phyloP scores from a whole-genome alignment of 37 sponge, comb jelly and placozoan species.

The Mnemiopsis leidyi region DNA sequence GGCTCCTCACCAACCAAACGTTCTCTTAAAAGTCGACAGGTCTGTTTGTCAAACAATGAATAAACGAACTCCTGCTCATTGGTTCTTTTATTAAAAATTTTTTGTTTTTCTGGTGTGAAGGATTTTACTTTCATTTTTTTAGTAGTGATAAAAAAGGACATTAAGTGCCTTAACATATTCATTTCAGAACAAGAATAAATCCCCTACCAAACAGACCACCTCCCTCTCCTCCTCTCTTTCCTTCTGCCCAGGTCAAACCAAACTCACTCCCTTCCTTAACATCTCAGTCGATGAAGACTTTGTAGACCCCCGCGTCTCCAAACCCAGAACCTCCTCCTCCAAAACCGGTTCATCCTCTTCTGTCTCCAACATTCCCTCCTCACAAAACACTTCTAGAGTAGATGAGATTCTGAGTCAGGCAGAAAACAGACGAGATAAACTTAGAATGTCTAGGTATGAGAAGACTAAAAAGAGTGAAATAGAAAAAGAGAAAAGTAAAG shows the following conservation, averaged over 20 bases:
- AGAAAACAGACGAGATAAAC: not conserved
- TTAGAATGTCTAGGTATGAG: not conserved
- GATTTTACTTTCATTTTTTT: no score
- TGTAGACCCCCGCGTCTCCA: not conserved
- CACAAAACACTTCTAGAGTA: not conserved
- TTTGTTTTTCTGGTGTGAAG: no score
- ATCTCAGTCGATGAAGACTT: slow-evolving; percentile 22
- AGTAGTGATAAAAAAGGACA: no score
- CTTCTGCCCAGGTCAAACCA: slow-evolving; percentile 38
- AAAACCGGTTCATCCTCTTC: not conserved
- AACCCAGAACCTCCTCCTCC: not conserved
- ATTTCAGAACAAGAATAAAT: not conserved
- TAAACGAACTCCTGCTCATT: no score
- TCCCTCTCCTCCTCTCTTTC: not conserved
- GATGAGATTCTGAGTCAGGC: slow-evolving; percentile 46
- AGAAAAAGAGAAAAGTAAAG: not conserved
- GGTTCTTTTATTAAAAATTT: no score
- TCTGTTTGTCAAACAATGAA: no score
- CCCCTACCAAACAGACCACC: not conserved
- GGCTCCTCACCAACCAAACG: not conserved
- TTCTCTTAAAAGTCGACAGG: not conserved
- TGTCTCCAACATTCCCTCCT: not conserved
- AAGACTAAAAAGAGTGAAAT: not conserved
- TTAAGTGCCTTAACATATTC: no score
- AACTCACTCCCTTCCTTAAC: slow-evolving; percentile 7